Conservation (phyloP, 1,140 invertebrate species). For the Drosophila kurseongensis region DNA sequence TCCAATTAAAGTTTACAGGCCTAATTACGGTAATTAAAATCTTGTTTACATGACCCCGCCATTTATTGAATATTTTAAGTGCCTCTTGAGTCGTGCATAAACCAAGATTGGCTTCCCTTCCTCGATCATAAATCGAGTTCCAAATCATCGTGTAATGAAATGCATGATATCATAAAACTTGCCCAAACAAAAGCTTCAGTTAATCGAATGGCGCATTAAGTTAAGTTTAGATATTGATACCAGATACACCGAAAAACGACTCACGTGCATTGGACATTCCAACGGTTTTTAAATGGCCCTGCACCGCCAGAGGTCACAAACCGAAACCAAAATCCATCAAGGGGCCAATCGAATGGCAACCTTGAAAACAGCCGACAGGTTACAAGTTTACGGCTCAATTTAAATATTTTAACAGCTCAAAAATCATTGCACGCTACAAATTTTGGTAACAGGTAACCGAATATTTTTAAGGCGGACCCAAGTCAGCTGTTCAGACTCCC, state of each 20-base stretch:
- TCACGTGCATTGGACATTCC: slow-evolving; percentile 54
- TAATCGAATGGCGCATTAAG: slow-evolving; percentile 37
- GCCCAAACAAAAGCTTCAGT: slow-evolving; percentile 24
- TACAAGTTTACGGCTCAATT: slow-evolving; percentile 74
- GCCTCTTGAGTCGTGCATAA: neutral
- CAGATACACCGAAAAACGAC: slow-evolving; percentile 10
- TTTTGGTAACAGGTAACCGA: slow-evolving; percentile 5
- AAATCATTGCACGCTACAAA: slow-evolving; percentile 25
- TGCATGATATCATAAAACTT: slow-evolving; percentile 29
- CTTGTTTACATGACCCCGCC: slow-evolving; percentile 13
- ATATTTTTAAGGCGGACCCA: slow-evolving; percentile 26
- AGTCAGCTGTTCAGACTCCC: slow-evolving; percentile 23
- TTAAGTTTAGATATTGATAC: slow-evolving; percentile 3
- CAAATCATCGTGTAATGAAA: slow-evolving; percentile 22
- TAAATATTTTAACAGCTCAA: slow-evolving; percentile 68
- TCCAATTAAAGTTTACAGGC: slow-evolving; percentile 6
- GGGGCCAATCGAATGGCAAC: slow-evolving; percentile 48
- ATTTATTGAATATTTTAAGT: slow-evolving; percentile 30
- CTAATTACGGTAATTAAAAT: slow-evolving; percentile 24
- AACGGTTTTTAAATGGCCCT: slow-evolving; percentile 57
- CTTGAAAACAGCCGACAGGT: slow-evolving; percentile 73
- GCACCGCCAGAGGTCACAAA: slow-evolving; percentile 58
- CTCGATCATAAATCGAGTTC: slow-evolving; percentile 41
- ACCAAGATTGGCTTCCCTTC: slow-evolving; percentile 13
- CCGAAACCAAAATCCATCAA: slow-evolving; percentile 8